Base-by-base conservation (phyloP, 2,888 invertebrate genomes). In the Allophyes oxyacanthae region DNA sequence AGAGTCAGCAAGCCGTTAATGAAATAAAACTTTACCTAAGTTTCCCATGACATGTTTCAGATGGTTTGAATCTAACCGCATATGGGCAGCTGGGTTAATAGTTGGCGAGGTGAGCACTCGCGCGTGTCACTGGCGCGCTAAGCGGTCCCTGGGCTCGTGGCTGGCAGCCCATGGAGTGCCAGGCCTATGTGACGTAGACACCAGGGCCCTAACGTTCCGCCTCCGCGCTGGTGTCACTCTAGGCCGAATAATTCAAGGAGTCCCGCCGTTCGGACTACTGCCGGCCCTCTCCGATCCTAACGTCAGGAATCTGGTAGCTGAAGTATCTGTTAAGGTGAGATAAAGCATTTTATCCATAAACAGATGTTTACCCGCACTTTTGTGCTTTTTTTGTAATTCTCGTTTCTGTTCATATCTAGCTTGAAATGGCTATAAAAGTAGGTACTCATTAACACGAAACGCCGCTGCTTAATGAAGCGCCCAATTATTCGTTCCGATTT, bases 151-250 rank as follows among this genome's bases (percentile, higher is more conserved):
- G 0, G 97, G 98, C 0, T 83, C 96, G 55, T 99, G 99, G 99
- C 95, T 99, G 94, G 92, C 94, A 58, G 94, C 95, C 30, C 95
- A 97, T 75, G 95, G 96, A 20, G 94, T 99, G 30, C 98, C 99
- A 1, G 99, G 99, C 0, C 96, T 99, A 20, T 96, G 96, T 88
- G 99, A 98, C 36, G 95, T 99, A 63, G 99, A 99, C 86, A 99
- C 99, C 0, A 95, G 99, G 60, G 96, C 97, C 0, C 93, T 99
- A 25, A 99, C 99, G 0, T 98, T 98, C 88, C 96, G 97, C 77
- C 97, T 99, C 37, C 95, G 99, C 8, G 96, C 96, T 75, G 99
- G 99, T 15, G 97, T 98, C 0, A 96, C 98, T 82, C 94, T 99
- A 37, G 96, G 96, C 2, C 91, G 95, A 44, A 96, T 96, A 51